Base-by-base conservation (phyloP, 2,797 vertebrate genomes). In the Tragelaphus eurycerus region DNA sequence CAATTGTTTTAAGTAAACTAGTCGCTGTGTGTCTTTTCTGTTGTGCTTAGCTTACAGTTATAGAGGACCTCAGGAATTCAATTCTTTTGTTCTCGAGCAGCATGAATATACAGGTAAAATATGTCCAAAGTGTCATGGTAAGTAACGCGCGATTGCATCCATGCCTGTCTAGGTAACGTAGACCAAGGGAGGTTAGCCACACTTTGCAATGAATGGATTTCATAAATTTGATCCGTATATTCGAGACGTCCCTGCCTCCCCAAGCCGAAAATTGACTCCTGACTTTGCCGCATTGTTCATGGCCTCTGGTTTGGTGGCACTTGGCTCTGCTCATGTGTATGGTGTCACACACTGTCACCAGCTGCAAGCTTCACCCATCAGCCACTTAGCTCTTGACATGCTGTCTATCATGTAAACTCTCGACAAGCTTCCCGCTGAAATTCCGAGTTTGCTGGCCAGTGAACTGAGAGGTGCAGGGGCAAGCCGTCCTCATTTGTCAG, bases 1-100 rank as follows among this genome's bases (percentile, higher is more conserved):
- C 88, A 59, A 98, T 97, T n/a, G 6, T 71, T 59, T 96, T 97
- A 13, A 84, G 96, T 97, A 96, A 95, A 97, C 89, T 93, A 94
- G 97, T 97, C 97, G 97, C 92, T 34, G 93, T 97, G 92, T 96
- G 90, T 96, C 59, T 98, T 98, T 97, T 94, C 97, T 98, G 91
- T 96, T 97, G 95, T 97, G 97, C 97, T 96, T 96, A 97, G 96
- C 12, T 11, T 79, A 97, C 95, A 98, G 93, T 97, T 95, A 97
- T 95, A 98, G 89, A 78, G 79, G 31, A 71, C 97, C 84, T 98
- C 98, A 52, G 43, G 96, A 84, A 97, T 98, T 98, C 76, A 96
- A 93, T 89, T 98, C 83, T 97, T 90, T 97, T 96, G 50, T 97
- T 93, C 95, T 96, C 93, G 91, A 83, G 76, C 94, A 94, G 86